Conservation (phyloP, 2,113 vertebrate genomes). For the Salminus brasiliensis region DNA sequence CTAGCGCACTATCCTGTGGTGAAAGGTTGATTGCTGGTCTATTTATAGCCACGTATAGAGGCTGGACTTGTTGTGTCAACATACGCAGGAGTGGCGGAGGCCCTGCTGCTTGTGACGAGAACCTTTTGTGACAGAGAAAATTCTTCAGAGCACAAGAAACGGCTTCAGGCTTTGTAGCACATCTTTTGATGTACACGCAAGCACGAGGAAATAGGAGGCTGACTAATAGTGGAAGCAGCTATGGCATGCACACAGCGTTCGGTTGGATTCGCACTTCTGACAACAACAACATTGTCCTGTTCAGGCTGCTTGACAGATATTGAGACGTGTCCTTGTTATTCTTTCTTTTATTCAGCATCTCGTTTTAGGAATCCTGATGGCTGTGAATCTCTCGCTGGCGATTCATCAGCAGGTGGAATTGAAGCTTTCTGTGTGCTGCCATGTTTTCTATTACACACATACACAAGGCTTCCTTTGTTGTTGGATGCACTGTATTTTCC, state of each 20-base stretch:
- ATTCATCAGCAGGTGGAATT: no score
- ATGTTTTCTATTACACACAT: no score
- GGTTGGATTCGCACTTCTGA: neutral
- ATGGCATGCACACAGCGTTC: neutral
- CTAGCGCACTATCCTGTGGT: slow-evolving; percentile 50
- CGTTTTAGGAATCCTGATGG: neutral
- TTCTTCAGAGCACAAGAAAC: slow-evolving; percentile 13
- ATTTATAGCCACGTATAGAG: slow-evolving; percentile 68
- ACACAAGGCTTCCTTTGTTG: no score
- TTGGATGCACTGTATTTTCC: no score
- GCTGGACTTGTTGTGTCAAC: slow-evolving; percentile 54
- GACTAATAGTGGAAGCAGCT: neutral
- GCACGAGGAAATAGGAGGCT: no score
- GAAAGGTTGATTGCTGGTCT: slow-evolving; percentile 67
- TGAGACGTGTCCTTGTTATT: neutral
- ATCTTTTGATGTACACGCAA: neutral
- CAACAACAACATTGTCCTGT: neutral
- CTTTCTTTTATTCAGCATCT: neutral
- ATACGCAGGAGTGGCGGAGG: slow-evolving; percentile 27
- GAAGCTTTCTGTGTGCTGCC: no score
- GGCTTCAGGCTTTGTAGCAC: neutral
- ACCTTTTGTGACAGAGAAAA: neutral
- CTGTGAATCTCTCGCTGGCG: neutral
- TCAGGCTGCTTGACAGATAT: neutral
- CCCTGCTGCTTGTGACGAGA: slow-evolving; percentile 20